Evolutionary conservation across 2,888 invertebrate genomes (phyloP), one percentile per base, ranked within the genome.

Genomic region (Agrilus mali): DNA sequence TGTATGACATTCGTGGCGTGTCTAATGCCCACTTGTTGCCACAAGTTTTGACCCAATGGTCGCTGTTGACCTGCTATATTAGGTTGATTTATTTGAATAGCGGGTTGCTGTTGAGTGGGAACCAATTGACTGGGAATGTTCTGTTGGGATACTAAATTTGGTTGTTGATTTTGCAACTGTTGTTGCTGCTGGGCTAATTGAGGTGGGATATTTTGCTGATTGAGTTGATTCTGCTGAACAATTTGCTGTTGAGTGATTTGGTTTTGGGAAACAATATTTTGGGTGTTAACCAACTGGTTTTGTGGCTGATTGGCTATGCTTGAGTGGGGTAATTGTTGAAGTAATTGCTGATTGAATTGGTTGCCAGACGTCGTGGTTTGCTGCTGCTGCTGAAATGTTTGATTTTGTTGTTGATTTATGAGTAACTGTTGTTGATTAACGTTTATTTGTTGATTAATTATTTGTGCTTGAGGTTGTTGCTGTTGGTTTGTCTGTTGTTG

Each of bases 11-110:
- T 45, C 36, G 44, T 41, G 36, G 40, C 50, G 50, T 33, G 52
- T 43, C 42, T 51, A 51, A 40, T 54, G 46, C 40, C 50, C 50
- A 38, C 57, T 37, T 59, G 60, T 43, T 55, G 60, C 40, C 52
- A 41, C 35, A 40, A 40, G 35, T 49, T 49, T 31, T 43, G 43
- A 14, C 46, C 34, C 17, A 45, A 43, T 39, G 52, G 54, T 38
- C 51, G 50, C 35, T 55, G 54, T 34, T 55, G 56, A 39, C 45
- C 43, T 10, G 46, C 14, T 13, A 46, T 51, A 42, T 48, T 52
- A 10, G 47, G 36, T 38, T 50, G 44, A 14, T 45, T 40, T 37
- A 43, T 43, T 46, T 48, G 46, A 41, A 41, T 27, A 27, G 27
- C 17, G 10, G 37, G 20, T 14, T 37, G 37, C 7, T 37, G 15